These are phyloP conservation scores for Pachyuromys duprasi DNA, from an alignment of 2,797 vertebrate genomes.

Conservation along the genomic window DNA sequence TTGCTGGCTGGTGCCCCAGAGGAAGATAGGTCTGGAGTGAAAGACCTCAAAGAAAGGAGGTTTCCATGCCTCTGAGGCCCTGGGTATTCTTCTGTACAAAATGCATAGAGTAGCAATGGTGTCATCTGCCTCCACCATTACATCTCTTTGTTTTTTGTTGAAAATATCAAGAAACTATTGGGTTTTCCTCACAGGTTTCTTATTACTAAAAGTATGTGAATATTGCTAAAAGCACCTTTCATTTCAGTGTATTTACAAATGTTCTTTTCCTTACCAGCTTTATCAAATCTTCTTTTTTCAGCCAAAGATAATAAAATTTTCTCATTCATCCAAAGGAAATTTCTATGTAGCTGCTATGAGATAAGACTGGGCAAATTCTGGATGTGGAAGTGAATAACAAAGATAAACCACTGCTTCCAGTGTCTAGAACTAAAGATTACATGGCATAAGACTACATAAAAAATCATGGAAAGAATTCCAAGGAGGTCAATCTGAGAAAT, in stretches of 20 bases:
- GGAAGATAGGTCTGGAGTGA: neutral
- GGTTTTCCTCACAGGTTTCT: slow-evolving; percentile 17
- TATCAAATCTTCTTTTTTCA: neutral
- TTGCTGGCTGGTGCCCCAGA: neutral
- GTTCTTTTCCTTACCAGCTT: neutral
- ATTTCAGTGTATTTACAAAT: neutral
- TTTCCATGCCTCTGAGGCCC: neutral
- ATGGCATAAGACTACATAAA: neutral
- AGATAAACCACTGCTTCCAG: neutral
- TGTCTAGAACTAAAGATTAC: slow-evolving; percentile 8
- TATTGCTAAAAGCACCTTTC: neutral
- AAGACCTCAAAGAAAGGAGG: neutral
- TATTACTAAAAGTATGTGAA: neutral
- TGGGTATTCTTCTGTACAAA: neutral
- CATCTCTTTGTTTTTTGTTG: neutral
- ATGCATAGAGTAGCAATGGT: neutral
- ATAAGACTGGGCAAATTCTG: slow-evolving; percentile 24
- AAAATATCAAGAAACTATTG: neutral
- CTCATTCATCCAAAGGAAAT: neutral
- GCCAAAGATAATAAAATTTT: neutral
- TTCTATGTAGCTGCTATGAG: slow-evolving; percentile 15
- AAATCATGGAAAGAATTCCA: neutral
- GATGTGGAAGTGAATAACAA: slow-evolving; percentile 25
- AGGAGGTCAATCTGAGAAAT: neutral
- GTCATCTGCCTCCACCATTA: neutral